phyloP scores from a whole-genome alignment of 2,888 invertebrate genomes.

The Limulus polyphemus region DNA sequence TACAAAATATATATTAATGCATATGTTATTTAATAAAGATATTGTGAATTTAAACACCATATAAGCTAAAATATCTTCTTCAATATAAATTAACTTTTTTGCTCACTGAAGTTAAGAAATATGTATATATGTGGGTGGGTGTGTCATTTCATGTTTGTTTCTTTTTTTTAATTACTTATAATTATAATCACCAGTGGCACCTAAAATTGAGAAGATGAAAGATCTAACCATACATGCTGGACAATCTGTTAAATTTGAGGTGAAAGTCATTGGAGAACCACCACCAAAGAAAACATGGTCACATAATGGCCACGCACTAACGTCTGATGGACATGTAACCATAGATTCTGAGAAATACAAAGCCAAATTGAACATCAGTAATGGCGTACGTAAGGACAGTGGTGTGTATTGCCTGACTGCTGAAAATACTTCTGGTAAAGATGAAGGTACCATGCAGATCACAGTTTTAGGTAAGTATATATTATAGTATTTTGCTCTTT shows the following conservation, averaged over 20 bases:
- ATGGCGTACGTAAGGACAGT: conserved; percentile 61
- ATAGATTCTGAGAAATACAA: conserved; percentile 72
- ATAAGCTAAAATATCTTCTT: no score
- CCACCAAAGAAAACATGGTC: conserved; percentile 47
- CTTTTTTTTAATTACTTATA: neutral
- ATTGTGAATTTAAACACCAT: no score
- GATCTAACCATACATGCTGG: conserved; percentile 76
- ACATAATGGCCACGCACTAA: conserved; percentile 13
- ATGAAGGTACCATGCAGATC: conserved; percentile 72
- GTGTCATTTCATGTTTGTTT: neutral
- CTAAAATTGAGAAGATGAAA: conserved; percentile 77
- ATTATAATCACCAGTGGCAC: conserved; percentile 58
- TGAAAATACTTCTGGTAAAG: conserved; percentile 75
- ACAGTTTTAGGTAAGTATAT: conserved; percentile 59
- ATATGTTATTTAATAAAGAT: no score
- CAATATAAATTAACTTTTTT: no score
- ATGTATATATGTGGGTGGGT: no score
- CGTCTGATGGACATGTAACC: conserved; percentile 27
- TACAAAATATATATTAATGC: no score
- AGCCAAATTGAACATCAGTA: conserved; percentile 62
- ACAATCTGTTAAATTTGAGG: conserved; percentile 69
- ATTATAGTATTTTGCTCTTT: neutral
- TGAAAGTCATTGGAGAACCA: conserved; percentile 85
- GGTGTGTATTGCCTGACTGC: conserved; percentile 74
- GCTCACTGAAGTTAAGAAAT: no score